Conservation (phyloP, 2,888 invertebrate genomes). For the Euproctis similis region DNA sequence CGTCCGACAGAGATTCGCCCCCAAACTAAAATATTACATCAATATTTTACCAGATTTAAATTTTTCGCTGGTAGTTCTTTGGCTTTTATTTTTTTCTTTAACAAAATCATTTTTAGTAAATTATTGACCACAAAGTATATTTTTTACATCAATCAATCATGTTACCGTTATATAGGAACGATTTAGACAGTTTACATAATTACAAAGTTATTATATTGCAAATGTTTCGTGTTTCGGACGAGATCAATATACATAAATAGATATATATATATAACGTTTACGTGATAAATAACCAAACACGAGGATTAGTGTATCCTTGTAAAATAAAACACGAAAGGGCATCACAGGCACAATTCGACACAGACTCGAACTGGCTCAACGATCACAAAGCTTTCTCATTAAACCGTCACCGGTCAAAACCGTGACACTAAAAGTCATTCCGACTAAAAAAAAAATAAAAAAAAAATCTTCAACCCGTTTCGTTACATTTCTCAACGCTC, state of each 20-base stretch:
- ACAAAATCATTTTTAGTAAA: conserved; percentile 19
- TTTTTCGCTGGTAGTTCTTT: conserved; percentile 17
- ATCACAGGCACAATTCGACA: conserved; percentile 63
- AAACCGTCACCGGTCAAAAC: conserved; percentile 64
- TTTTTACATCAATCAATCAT: conserved; percentile 27
- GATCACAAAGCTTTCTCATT: conserved; percentile 73
- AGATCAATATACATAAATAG: too few relatives aligned
- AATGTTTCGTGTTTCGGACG: conserved; percentile 11
- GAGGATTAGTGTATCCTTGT: too few relatives aligned
- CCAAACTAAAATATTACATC: conserved; percentile 5
- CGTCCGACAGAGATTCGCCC: conserved; percentile 3
- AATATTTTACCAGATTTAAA: conserved; percentile 23
- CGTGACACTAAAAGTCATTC: conserved; percentile 71
- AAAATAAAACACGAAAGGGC: conserved; percentile 52
- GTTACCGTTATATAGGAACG: conserved; percentile 22
- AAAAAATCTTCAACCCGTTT: conserved; percentile 51
- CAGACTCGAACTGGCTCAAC: conserved; percentile 58
- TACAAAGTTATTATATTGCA: conserved; percentile 16
- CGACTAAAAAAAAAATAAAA: conserved; percentile 39
- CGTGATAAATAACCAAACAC: conserved; percentile 26
- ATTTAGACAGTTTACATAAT: conserved; percentile 24
- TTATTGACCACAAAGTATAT: conserved; percentile 21
- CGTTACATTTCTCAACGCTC: conserved; percentile 65
- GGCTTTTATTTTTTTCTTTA: too few relatives aligned
- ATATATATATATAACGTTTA: conserved; percentile 17